Conservation (phyloP, 2,113 vertebrate genomes). For the Dasyurus viverrinus region DNA sequence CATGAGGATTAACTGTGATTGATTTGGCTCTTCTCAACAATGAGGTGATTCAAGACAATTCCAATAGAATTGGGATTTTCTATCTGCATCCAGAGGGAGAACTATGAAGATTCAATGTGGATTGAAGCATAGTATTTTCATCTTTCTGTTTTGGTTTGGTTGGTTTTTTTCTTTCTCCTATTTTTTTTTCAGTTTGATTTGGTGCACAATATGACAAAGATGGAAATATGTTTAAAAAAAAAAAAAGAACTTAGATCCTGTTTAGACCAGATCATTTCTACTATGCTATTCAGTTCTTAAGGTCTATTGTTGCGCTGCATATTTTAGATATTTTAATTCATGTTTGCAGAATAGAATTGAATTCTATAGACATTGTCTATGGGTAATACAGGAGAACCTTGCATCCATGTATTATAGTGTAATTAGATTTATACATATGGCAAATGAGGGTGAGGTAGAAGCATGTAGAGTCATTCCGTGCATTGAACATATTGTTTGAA, state of each 20-base stretch:
- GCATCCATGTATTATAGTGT: neutral
- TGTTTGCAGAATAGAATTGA: neutral
- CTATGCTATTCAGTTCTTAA: neutral
- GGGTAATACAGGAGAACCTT: neutral
- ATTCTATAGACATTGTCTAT: neutral
- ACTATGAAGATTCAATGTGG: too few relatives aligned
- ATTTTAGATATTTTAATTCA: neutral
- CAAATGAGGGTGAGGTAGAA: neutral
- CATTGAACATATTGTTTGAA: neutral
- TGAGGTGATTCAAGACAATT: too few relatives aligned
- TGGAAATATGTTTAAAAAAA: too few relatives aligned
- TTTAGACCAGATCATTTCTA: neutral
- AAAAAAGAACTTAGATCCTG: neutral
- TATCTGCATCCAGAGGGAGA: too few relatives aligned
- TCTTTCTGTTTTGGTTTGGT: too few relatives aligned
- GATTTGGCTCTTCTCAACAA: too few relatives aligned
- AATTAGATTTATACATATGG: neutral
- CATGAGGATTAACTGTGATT: too few relatives aligned
- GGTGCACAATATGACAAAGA: too few relatives aligned
- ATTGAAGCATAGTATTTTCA: too few relatives aligned
- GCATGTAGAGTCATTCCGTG: neutral
- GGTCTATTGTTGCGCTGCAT: neutral
- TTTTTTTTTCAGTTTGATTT: too few relatives aligned
- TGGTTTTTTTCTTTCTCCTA: too few relatives aligned
- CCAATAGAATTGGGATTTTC: too few relatives aligned